A percentile compares a stretch with the other conserved stretches of the same genome.
phyloP scores from a whole-genome alignment of 1,140 invertebrate species.

The Aculops lycopersici region DNA sequence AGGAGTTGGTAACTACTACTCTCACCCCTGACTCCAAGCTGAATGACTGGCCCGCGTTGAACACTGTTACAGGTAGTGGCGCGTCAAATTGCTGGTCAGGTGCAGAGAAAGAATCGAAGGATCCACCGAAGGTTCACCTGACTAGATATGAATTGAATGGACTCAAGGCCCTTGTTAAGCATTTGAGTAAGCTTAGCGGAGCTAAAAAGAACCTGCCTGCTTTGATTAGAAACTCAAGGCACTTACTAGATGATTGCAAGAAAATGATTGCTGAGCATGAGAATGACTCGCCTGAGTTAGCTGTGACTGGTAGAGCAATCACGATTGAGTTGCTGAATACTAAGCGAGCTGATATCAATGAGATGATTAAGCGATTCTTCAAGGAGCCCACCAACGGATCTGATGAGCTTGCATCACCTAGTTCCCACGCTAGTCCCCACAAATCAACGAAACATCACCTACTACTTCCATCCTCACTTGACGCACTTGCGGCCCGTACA shows the following conservation, averaged over 20 bases:
- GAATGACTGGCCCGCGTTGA: no score
- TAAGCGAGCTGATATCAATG: not conserved
- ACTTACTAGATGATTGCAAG: constrained; percentile 46
- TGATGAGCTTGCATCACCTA: not conserved
- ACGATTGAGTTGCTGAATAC: not conserved
- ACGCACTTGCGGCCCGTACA: no score
- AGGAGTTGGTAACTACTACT: no score
- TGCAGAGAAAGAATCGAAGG: no score
- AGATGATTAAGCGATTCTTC: not conserved
- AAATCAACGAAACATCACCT: not conserved
- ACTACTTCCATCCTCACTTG: not conserved
- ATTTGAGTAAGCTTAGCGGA: constrained; percentile 49
- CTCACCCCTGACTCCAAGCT: no score
- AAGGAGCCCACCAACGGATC: not conserved
- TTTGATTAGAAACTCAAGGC: constrained; percentile 53
- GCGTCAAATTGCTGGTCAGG: no score
- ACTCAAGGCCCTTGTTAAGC: constrained; percentile 61
- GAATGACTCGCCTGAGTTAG: constrained; percentile 42
- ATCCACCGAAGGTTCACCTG: constrained; percentile 7
- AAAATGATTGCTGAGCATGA: constrained; percentile 53
- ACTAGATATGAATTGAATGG: constrained; percentile 10
- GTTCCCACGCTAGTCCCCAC: not conserved
- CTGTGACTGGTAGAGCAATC: constrained; percentile 43
- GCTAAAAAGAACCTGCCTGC: constrained; percentile 71
- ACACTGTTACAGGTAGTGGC: no score